Evolutionary conservation across 2,797 vertebrate genomes (phyloP).

Genomic region (Sebastes oblongus): DNA sequence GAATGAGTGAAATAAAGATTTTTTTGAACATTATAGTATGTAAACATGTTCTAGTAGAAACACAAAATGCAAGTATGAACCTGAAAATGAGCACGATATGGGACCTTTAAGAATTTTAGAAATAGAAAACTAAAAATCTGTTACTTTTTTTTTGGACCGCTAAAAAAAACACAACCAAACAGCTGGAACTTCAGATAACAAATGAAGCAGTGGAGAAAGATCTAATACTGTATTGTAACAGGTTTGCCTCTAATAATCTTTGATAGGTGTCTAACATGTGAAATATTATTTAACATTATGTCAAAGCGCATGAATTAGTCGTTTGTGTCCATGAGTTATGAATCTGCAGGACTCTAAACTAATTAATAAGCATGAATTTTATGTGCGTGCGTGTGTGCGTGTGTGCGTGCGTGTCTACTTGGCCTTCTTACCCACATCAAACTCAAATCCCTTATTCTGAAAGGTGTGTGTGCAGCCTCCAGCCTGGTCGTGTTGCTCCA

Average conservation of each 20-base stretch:
- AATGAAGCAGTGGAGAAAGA: not conserved
- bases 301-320: not conserved
- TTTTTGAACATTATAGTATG: no score
- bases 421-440: constrained; percentile 81
- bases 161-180: not conserved
- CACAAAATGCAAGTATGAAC: no score
- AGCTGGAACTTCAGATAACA: not conserved
- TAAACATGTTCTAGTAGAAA: no score
- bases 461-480: constrained; percentile 86
- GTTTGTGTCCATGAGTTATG: not conserved
- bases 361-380: not conserved
- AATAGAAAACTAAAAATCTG: not conserved
- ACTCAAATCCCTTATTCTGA: constrained; percentile 83
- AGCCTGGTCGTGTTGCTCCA: constrained; percentile 85
- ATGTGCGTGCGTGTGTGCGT: no score
- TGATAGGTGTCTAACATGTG: not conserved
- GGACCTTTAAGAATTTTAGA: no score
- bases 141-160: not conserved
- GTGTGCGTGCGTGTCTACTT: not conserved
- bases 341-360: not conserved
- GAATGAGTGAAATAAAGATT: no score
- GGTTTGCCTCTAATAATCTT: not conserved
- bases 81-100: no score
- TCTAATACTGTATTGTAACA: not conserved
- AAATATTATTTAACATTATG: not conserved